Conservation (phyloP, 2,797 vertebrate species). For the Martes flavigula region DNA sequence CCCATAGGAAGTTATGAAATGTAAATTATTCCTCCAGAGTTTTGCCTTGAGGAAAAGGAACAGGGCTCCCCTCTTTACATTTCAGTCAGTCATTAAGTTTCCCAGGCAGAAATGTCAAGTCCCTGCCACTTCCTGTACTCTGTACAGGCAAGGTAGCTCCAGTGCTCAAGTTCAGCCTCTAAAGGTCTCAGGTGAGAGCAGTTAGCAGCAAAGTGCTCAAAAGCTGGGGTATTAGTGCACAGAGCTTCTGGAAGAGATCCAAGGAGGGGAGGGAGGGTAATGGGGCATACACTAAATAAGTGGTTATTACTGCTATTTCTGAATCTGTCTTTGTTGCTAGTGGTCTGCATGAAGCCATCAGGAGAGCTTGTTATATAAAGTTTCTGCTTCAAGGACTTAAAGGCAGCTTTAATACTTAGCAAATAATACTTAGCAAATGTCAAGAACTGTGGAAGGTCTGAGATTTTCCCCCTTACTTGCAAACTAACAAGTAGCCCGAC, state of each 20-base stretch:
- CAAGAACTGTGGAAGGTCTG: background rate
- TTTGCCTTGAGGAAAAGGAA: background rate
- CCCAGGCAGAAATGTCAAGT: background rate
- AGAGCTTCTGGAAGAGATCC: background rate
- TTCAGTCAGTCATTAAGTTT: background rate
- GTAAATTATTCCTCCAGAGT: background rate
- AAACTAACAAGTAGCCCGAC: background rate
- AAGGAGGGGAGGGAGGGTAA: background rate
- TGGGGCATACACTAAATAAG: background rate
- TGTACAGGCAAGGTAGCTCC: background rate
- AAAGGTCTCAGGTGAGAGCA: background rate
- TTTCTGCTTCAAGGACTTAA: conserved; percentile 36
- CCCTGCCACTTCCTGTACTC: background rate
- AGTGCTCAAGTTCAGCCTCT: background rate
- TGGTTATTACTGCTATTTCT: conserved; percentile 26
- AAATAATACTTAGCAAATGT: conserved; percentile 28
- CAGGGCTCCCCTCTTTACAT: background rate
- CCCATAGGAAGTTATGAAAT: background rate
- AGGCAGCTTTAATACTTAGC: background rate
- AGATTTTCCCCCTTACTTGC: background rate
- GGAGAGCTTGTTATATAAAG: background rate
- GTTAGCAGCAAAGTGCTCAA: background rate
- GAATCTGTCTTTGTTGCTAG: background rate
- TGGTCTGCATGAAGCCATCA: background rate
- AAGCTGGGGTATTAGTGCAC: background rate